phyloP scores from a whole-genome alignment of 2,888 invertebrate species.

The Furcula furcula region DNA sequence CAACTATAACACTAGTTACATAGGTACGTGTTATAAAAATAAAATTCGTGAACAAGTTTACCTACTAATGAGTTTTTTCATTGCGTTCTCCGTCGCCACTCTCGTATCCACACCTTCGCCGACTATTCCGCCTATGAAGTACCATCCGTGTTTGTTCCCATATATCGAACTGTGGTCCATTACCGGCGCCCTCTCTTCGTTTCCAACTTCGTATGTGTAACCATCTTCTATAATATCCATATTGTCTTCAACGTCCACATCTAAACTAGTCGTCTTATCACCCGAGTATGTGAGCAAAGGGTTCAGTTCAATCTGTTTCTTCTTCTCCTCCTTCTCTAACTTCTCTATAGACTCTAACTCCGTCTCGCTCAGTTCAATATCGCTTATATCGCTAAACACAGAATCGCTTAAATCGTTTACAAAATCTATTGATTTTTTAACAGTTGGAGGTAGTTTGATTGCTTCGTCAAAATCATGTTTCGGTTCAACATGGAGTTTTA shows the following conservation, averaged over 20 bases:
- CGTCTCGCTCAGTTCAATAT: constrained; percentile 83
- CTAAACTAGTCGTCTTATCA: constrained; percentile 44
- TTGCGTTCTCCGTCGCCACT: constrained; percentile 85
- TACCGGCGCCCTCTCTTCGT: constrained; percentile 79
- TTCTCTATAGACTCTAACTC: constrained; percentile 83
- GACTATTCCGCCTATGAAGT: constrained; percentile 91
- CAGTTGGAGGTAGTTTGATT: constrained; percentile 62
- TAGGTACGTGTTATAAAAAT: constrained; percentile 39
- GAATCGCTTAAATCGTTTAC: constrained; percentile 83
- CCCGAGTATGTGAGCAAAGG: constrained; percentile 63
- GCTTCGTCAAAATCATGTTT: constrained; percentile 76
- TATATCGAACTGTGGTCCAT: constrained; percentile 83
- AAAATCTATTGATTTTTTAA: constrained; percentile 83
- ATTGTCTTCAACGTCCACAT: constrained; percentile 49
- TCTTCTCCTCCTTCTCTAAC: constrained; percentile 70
- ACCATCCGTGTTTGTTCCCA: constrained; percentile 89
- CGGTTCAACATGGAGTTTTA: constrained; percentile 90
- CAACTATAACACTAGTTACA: constrained; percentile 29
- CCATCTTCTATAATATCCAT: constrained; percentile 54
- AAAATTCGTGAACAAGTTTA: constrained; percentile 76
- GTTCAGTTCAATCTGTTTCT: constrained; percentile 67
- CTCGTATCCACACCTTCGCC: constrained; percentile 85
- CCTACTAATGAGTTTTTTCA: constrained; percentile 91
- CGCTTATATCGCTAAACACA: constrained; percentile 84
- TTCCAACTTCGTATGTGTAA: constrained; percentile 66